These are phyloP conservation scores for Colletes collaris DNA, from an alignment of 2,888 invertebrate genomes.

Conservation along the genomic window DNA sequence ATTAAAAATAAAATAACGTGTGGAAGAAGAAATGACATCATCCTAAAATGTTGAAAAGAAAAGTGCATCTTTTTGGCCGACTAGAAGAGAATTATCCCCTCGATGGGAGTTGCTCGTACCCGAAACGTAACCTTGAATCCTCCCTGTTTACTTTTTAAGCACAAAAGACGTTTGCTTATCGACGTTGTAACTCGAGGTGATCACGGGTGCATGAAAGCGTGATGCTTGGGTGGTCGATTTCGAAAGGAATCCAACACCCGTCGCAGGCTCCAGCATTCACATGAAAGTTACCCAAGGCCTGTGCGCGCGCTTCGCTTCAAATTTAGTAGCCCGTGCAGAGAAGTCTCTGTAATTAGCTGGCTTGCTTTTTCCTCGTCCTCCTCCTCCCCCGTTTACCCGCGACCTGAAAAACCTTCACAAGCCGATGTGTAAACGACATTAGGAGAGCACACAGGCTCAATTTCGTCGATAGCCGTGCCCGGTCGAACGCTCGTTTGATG, in stretches of 20 bases:
- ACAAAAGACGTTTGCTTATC: too few relatives aligned
- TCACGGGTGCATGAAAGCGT: conserved; percentile 21
- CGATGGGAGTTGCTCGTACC: too few relatives aligned
- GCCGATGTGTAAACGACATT: conserved; percentile 51
- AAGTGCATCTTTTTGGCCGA: too few relatives aligned
- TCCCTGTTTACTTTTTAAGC: not conserved
- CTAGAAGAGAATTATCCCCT: too few relatives aligned
- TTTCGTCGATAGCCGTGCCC: conserved; percentile 38
- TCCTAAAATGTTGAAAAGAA: too few relatives aligned
- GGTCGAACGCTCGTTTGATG: conserved; percentile 53
- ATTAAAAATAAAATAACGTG: too few relatives aligned
- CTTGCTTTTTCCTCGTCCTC: conserved; percentile 29
- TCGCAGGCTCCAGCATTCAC: conserved; percentile 29
- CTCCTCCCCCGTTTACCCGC: conserved; percentile 8
- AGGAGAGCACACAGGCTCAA: conserved; percentile 43
- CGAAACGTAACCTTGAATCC: not conserved
- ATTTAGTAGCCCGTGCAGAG: conserved; percentile 42
- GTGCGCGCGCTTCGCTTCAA: conserved; percentile 37
- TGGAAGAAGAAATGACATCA: too few relatives aligned
- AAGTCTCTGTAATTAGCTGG: conserved; percentile 49
- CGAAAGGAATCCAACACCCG: not conserved
- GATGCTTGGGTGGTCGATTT: conserved; percentile 16
- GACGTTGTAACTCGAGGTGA: not conserved
- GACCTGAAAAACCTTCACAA: conserved; percentile 36
- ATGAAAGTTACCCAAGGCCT: conserved; percentile 26